phyloP scores from a whole-genome alignment of 2,797 vertebrate species.

The Gadopsis marmoratus region DNA sequence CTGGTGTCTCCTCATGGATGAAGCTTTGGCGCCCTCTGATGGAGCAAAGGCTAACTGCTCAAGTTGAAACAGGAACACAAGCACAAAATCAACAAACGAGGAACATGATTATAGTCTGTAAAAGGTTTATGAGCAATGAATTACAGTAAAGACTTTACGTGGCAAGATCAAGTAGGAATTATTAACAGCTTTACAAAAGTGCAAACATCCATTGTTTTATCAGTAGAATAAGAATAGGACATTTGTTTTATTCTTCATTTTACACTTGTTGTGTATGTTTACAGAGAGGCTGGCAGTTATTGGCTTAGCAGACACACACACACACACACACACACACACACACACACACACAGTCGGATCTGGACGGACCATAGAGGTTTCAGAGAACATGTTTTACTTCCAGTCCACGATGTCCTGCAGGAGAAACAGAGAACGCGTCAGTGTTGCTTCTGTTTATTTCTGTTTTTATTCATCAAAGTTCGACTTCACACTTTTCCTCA shows the following conservation, averaged over 20 bases:
- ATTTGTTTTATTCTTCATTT: not conserved
- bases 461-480: not conserved
- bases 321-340: slow-evolving; percentile 12
- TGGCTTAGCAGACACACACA: not conserved
- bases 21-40: slow-evolving; percentile 5
- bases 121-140: not conserved
- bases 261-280: not conserved
- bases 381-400: not conserved
- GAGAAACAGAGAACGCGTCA: not conserved
- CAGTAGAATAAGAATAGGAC: not conserved
- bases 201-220: not conserved
- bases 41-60: not conserved
- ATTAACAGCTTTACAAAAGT: not conserved
- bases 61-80: not conserved
- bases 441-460: not conserved
- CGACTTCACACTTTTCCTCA: not conserved
- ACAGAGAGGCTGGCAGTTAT: not conserved
- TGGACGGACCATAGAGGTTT: not conserved
- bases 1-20: not conserved
- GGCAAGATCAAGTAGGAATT: not conserved
- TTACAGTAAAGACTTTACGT: not conserved
- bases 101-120: not conserved
- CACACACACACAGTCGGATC: not conserved
- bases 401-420: not conserved
- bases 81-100: not conserved